phyloP scores from a whole-genome alignment of 2,113 vertebrate genomes.

The Syrmaticus mikado region DNA sequence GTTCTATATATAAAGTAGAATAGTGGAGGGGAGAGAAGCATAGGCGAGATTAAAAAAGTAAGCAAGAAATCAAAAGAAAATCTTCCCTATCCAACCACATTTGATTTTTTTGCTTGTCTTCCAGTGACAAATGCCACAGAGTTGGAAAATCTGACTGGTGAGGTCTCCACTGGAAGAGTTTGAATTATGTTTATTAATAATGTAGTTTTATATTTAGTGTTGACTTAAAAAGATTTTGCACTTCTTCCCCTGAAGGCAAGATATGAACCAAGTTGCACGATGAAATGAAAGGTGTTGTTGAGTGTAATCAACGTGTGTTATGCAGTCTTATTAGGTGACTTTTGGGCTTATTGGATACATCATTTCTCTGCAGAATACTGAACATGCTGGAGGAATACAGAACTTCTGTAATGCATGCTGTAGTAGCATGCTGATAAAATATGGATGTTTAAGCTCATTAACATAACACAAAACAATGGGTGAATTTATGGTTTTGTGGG shows the following conservation, averaged over 20 bases:
- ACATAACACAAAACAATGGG: background rate
- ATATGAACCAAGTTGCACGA: background rate
- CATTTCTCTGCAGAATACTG: background rate
- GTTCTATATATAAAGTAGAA: background rate
- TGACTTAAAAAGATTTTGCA: background rate
- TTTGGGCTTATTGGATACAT: background rate
- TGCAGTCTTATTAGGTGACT: conserved; percentile 19
- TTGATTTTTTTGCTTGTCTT: conserved; percentile 26
- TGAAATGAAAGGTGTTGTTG: background rate
- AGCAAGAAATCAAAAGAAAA: background rate
- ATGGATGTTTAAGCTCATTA: background rate
- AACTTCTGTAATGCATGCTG: conserved; percentile 16
- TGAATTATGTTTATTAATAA: conserved; percentile 58
- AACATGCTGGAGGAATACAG: background rate
- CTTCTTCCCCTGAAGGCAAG: conserved; percentile 3
- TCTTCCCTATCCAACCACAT: background rate
- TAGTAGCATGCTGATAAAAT: conserved; percentile 22
- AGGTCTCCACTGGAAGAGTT: background rate
- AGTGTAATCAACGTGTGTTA: conserved; percentile 7
- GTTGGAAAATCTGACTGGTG: background rate
- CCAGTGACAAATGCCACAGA: conserved; percentile 6
- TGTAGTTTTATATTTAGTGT: conserved; percentile 13
- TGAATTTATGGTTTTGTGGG: background rate
- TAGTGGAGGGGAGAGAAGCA: background rate
- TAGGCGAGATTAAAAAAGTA: background rate